A percentile compares a stretch with the other conserved stretches of the same genome.
Conservation (phyloP, 2,113 vertebrate species). For the Corythaeola cristata region DNA sequence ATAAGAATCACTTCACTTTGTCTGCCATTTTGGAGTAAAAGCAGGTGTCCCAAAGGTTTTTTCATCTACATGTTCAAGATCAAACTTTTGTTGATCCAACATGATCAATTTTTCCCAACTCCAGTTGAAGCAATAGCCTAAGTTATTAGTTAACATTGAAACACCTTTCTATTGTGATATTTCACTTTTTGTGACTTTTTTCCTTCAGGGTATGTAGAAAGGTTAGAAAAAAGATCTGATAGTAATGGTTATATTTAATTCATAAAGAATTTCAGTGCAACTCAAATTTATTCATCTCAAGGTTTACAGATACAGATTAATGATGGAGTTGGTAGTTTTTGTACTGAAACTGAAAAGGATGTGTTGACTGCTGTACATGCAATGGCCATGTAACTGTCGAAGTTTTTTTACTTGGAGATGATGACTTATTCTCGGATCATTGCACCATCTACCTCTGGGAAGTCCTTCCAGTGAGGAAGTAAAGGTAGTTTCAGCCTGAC, state of each 20-base stretch:
- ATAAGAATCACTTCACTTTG: not conserved
- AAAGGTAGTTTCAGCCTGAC: not conserved
- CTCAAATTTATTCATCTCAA: not conserved
- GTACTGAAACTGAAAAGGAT: not conserved
- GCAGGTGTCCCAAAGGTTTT: not conserved
- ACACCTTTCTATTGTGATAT: not conserved
- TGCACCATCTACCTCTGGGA: not conserved
- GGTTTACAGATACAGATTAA: not conserved
- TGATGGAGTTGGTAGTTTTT: not conserved
- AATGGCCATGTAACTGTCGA: not conserved
- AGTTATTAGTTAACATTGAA: not conserved
- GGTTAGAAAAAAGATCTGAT: fast-evolving
- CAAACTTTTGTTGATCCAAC: not conserved
- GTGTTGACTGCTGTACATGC: not conserved
- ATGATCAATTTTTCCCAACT: not conserved
- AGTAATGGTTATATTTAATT: not conserved
- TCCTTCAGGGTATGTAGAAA: not conserved
- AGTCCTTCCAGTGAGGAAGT: not conserved
- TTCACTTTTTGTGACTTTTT: not conserved
- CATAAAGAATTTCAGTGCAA: not conserved
- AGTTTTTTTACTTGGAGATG: not conserved
- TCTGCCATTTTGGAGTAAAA: not conserved
- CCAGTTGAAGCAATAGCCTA: not conserved
- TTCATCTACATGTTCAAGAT: not conserved
- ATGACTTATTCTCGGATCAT: not conserved